phyloP scores from a whole-genome alignment of 1,140 invertebrate genomes.

The Ephestia elutella region DNA sequence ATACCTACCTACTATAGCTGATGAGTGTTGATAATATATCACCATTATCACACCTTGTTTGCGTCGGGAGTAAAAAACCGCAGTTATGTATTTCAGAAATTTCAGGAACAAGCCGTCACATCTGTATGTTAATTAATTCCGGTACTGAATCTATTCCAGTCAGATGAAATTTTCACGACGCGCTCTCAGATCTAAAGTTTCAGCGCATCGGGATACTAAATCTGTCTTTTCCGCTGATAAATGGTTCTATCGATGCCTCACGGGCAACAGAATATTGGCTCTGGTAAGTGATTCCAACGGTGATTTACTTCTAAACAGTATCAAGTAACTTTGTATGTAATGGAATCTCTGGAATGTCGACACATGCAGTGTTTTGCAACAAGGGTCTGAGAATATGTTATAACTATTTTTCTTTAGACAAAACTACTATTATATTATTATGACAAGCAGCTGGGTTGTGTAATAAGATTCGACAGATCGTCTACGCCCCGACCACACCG shows the following conservation, averaged over 20 bases:
- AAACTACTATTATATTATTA: no score
- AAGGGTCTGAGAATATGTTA: background rate
- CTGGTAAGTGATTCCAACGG: slow-evolving; percentile 1
- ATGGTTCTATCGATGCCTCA: slow-evolving; percentile 8
- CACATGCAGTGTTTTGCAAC: background rate
- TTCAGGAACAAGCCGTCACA: no score
- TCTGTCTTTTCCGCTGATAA: slow-evolving; percentile 9
- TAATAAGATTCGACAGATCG: no score
- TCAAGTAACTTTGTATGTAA: background rate
- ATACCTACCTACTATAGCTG: no score
- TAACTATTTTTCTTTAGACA: no score
- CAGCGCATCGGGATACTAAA: slow-evolving; percentile 9
- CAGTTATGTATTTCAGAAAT: no score
- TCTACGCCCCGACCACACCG: no score
- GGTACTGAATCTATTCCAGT: background rate
- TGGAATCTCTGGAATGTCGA: no score
- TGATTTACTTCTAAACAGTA: background rate
- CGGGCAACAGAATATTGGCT: slow-evolving; percentile 8
- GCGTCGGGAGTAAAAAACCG: no score
- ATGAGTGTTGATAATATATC: no score
- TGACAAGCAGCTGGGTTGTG: no score
- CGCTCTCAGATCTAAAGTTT: background rate
- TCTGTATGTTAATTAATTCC: background rate
- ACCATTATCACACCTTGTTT: no score
- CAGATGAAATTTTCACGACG: background rate